These are phyloP conservation scores for Ramphastos sulfuratus DNA, from an alignment of 2,113 vertebrate genomes.

Conservation along the genomic window DNA sequence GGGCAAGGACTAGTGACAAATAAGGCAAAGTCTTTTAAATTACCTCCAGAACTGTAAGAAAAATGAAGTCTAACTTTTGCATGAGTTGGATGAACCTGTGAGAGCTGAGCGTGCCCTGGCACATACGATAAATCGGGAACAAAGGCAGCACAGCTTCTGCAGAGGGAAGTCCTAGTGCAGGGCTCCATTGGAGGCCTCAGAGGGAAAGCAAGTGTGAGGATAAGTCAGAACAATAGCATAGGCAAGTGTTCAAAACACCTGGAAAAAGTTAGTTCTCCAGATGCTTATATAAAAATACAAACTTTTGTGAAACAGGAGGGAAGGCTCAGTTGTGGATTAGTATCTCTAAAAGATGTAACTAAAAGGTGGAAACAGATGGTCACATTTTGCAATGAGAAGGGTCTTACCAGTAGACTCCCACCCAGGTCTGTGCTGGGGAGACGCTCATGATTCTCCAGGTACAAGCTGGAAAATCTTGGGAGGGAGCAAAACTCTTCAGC, in stretches of 20 bases:
- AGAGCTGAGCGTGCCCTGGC: neutral
- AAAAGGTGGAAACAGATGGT: neutral
- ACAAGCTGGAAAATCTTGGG: neutral
- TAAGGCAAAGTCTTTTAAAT: neutral
- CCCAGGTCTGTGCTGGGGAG: too few species aligned
- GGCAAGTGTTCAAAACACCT: neutral
- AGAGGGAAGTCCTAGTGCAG: neutral
- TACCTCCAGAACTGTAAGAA: neutral
- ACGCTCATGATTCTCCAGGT: neutral
- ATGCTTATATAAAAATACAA: neutral
- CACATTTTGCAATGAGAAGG: neutral
- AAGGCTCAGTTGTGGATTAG: neutral
- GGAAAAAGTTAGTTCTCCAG: neutral
- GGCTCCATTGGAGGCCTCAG: neutral
- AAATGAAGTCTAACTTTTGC: neutral
- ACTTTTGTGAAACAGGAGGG: neutral
- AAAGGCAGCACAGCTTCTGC: neutral
- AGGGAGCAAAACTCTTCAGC: neutral
- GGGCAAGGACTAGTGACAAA: neutral
- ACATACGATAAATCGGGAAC: accelerated
- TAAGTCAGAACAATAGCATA: neutral
- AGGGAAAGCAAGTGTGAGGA: neutral
- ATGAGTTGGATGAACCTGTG: neutral
- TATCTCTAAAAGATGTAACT: neutral
- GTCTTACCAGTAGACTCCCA: neutral